Base-by-base conservation (phyloP, 1,140 invertebrate genomes). In the Drosophila murphyi region DNA sequence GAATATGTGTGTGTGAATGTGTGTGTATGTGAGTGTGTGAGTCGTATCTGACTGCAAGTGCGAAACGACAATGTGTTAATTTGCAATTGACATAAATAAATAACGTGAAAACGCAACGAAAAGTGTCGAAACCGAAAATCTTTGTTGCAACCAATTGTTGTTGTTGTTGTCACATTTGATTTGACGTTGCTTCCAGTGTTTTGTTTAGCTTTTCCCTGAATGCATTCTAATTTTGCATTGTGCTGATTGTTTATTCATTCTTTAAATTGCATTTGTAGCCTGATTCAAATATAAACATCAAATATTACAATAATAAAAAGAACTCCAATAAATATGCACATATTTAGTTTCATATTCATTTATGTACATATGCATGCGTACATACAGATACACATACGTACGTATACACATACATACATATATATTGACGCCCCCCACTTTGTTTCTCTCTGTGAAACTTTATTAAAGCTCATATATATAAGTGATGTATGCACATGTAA, bases 41-140 rank as follows among this genome's bases (percentile, higher is more conserved):
- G 32, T 67, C 55, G 43, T 52, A 20, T 61, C 32, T 45, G 20
- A 5, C n/a, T 55, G 47, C 39, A 61, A 72, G 69, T 72, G 69
- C 56, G 56, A 60, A 69, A 54, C 41, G 71, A 68, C 39, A 73
- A 67, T 72, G 76, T 79, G 77, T 79, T 79, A 79, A 79, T 79
- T 79, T 79, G 77, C 76, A 79, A 79, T 79, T 79, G 77, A 79
- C 77, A 79, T 63, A 79, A 79, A 79, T 79, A 79, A 79, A 79
- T 79, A 79, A 79, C 32, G 48, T 65, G 37, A 72, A 59, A 57
- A 55, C 34, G 50, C n/a, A 5, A 35, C 4, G 29, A 56, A 20
- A 31, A 29, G 5, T 7, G 32, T 32, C 10, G 20, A 32, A 12
- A 39, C 20, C 34, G n/a, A 54, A 32, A 45, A 55, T 5, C 6